Evolutionary conservation across 2,888 invertebrate genomes (phyloP).

Genomic region (Drosophila nigricruria): DNA sequence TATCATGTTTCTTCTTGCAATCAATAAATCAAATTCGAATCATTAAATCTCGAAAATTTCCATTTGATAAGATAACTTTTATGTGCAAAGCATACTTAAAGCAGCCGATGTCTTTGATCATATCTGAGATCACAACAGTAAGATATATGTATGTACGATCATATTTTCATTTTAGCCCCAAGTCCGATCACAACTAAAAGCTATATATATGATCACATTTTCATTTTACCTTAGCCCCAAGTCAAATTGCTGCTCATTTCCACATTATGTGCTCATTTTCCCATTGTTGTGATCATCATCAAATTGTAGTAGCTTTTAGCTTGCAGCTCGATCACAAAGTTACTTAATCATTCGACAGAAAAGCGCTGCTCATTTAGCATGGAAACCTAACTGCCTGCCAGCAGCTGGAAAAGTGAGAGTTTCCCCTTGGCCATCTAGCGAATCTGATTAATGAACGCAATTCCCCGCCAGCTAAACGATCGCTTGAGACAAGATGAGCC

Average conservation of each 20-base stretch:
- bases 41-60: background rate
- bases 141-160: background rate
- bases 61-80: slow-evolving; percentile 14
- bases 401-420: slow-evolving; percentile 73
- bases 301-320: slow-evolving; percentile 15
- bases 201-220: slow-evolving; percentile 7
- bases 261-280: slow-evolving; percentile 24
- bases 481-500: slow-evolving; percentile 49
- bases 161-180: slow-evolving; percentile 4
- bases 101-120: slow-evolving; percentile 1
- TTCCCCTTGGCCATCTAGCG: slow-evolving; percentile 30
- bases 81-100: background rate
- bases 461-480: slow-evolving; percentile 37
- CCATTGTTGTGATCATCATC: slow-evolving; percentile 13
- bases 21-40: slow-evolving; percentile 2
- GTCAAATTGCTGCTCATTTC: background rate
- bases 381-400: background rate
- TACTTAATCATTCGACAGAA: slow-evolving; percentile 42
- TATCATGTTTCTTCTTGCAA: background rate
- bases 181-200: slow-evolving; percentile 4
- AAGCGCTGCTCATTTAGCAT: slow-evolving; percentile 49
- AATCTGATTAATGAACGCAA: slow-evolving; percentile 29
- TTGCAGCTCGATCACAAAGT: slow-evolving; percentile 28
- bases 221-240: background rate
- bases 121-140: background rate